Percentiles rank a stretch among this genome's conserved stretches.
Conservation (phyloP, 2,888 invertebrate genomes). For the Lydus trimaculatus region DNA sequence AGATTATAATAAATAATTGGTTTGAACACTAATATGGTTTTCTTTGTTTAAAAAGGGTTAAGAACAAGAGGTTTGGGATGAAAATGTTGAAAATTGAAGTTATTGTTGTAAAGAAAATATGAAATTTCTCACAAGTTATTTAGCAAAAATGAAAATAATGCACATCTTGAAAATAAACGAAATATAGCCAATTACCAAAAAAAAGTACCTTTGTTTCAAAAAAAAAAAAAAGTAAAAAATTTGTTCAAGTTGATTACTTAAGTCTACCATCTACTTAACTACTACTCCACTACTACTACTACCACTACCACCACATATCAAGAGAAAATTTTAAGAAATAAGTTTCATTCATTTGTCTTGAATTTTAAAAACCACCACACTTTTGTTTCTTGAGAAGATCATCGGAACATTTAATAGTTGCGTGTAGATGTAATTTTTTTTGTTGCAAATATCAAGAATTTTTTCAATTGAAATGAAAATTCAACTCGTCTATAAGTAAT, state of each 20-base stretch:
- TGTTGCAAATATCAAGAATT: not conserved
- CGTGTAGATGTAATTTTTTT: not conserved
- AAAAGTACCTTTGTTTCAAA: not conserved
- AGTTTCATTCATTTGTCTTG: not conserved
- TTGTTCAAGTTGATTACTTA: not conserved
- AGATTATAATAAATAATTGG: slow-evolving; percentile 42
- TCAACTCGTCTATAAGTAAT: not conserved
- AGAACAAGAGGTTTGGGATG: slow-evolving; percentile 86
- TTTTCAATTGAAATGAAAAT: not conserved
- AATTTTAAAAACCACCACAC: not conserved
- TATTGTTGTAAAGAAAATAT: slow-evolving; percentile 2
- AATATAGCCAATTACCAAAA: not conserved
- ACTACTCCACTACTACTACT: not conserved
- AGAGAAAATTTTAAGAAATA: too few species aligned
- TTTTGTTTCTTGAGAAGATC: not conserved
- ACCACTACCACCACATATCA: not conserved
- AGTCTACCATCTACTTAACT: not conserved
- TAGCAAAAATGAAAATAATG: not conserved
- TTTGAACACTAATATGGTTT: slow-evolving; percentile 61
- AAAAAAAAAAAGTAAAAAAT: not conserved
- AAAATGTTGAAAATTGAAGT: slow-evolving; percentile 61
- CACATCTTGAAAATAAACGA: not conserved
- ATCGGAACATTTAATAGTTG: not conserved
- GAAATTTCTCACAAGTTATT: slow-evolving; percentile 3
- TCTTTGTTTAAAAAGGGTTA: slow-evolving; percentile 83